Percentiles rank a stretch among this genome's conserved stretches.
These are phyloP conservation scores for Ursus arctos DNA, from an alignment of 2,113 vertebrate species.

Conservation along the genomic window DNA sequence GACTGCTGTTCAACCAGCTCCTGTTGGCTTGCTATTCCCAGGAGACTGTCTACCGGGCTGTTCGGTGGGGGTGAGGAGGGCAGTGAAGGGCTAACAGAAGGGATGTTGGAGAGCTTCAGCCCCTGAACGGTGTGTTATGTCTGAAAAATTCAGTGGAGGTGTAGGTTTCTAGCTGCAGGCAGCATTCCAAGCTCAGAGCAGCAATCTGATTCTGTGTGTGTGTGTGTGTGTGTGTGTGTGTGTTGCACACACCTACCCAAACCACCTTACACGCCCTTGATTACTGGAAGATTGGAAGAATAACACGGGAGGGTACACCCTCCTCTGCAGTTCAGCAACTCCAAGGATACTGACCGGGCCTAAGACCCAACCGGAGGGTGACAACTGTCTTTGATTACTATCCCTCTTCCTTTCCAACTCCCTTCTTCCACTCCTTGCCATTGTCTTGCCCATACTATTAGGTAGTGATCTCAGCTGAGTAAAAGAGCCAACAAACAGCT, in stretches of 20 bases:
- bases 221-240: no score
- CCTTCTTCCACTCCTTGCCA: neutral
- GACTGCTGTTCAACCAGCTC: neutral
- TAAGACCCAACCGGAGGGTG: neutral
- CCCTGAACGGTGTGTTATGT: neutral
- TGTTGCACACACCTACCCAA: neutral
- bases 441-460: neutral
- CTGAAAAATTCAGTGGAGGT: neutral
- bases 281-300: neutral
- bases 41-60: accelerated
- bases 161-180: neutral
- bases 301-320: neutral
- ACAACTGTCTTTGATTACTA: neutral
- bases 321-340: neutral
- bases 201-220: neutral
- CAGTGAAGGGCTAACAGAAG: neutral
- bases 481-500: neutral
- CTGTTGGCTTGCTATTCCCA: neutral
- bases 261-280: neutral
- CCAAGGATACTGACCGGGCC: neutral
- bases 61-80: neutral
- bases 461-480: neutral
- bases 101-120: neutral
- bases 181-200: neutral
- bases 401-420: neutral